Percentiles rank a stretch among this genome's conserved stretches.
phyloP scores from a whole-genome alignment of 37 sponge, comb jelly and placozoan genomes.

The Agelas oroides region DNA sequence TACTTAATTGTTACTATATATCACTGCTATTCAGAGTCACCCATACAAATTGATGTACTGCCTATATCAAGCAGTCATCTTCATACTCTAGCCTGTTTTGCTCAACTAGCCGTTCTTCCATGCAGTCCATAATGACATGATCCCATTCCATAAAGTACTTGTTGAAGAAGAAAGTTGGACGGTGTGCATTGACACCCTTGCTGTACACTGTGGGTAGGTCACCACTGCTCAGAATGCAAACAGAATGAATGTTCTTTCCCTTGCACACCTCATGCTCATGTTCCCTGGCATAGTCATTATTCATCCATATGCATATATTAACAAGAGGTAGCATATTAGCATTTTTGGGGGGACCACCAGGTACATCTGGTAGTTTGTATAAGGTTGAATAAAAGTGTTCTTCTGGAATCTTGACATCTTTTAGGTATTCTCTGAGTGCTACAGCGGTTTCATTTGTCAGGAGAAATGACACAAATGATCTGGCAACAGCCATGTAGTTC shows the following conservation, averaged over 20 bases:
- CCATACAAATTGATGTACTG: no score
- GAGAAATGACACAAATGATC: conserved; percentile 2
- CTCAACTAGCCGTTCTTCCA: conserved; percentile 33
- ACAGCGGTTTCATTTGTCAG: not conserved
- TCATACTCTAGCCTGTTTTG: conserved; percentile 37
- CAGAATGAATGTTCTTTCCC: not conserved
- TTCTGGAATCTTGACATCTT: not conserved
- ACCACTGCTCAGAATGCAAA: conserved; percentile 18
- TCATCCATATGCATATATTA: no score
- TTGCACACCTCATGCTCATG: not conserved
- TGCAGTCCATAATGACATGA: conserved; percentile 58
- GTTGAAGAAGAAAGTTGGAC: conserved; percentile 40
- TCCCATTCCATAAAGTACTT: conserved; percentile 56
- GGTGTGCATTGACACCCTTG: conserved; percentile 1
- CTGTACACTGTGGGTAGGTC: not conserved
- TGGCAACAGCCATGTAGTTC: not conserved
- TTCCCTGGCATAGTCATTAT: not conserved
- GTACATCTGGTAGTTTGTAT: conserved; percentile 19
- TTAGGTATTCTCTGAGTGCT: not conserved
- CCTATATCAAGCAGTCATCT: conserved; percentile 11
- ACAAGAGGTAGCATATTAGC: no score
- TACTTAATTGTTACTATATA: no score
- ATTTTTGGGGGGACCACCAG: conserved; percentile 13
- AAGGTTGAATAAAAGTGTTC: conserved; percentile 52
- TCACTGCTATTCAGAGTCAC: no score